Evolutionary conservation across 2,113 vertebrate genomes (phyloP), one percentile per base, ranked within the genome.

Genomic region (Heloderma charlesbogerti): DNA sequence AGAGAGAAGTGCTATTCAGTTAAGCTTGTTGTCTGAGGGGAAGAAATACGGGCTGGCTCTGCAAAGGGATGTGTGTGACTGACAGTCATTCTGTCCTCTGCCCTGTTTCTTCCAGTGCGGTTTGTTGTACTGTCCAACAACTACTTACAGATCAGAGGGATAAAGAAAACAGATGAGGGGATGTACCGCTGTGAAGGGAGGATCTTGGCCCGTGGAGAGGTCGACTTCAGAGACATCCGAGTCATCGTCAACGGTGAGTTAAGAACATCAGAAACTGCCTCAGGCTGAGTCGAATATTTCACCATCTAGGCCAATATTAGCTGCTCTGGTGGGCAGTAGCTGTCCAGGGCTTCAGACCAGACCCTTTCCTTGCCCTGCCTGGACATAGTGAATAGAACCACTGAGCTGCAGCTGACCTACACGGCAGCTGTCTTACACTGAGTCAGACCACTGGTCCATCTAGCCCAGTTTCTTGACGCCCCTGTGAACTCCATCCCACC

Each of bases 151-250:
- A 99, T 99, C 95, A 98, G 98, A 6, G 97, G 98, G 79, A 99
- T 99, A 96, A 99, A 98, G 97, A 99, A 99, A 97, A 98, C 98
- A 0, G 99, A 99, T 74, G 99, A 99, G 94, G 99, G 99, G 57
- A 96, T 94, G 0, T 99, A 99, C 88, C 98, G 98, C 90, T 99
- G 99, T 37, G 99, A 99, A 97, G 99, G 98, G 34, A 98, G 98
- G 92, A 98, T 99, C 95, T 97, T 99, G 98, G 97, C 98, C 5
- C 98, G 99, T 0, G 99, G 99, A 87, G 99, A 99, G 97, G 98
- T 99, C 95, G 98, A 99, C 98, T 98, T 99, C 96, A 98, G 98
- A 91, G 97, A 98, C 93, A 99, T 99, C 96, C 98, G 97, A 93
- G 99, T 99, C 94, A 93, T 99, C n/a, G 98, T 99, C 45, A 99